Evolutionary conservation across 1,140 invertebrate genomes (phyloP), one percentile per base, ranked within the genome.

Genomic region (Dreissena polymorpha): DNA sequence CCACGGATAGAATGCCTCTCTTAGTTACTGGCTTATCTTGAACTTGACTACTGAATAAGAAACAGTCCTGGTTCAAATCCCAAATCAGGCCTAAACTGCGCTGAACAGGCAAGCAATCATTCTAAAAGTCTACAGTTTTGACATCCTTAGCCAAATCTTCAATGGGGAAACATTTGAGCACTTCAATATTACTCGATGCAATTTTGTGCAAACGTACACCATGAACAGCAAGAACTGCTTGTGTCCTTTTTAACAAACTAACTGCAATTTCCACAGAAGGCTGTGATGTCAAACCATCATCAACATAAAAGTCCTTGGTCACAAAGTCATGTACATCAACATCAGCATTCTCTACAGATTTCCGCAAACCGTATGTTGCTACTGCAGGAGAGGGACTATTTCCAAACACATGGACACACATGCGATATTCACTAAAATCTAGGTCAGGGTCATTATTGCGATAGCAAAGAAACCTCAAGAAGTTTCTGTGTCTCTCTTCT

Each of bases 41-140:
- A 8, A 68, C 16, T 18, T 49, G 18, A 0, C 84, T 74, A 23
- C 50, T 50, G 60, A 83, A 81, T 18, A 68, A 55, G 57, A 88
- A 86, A 18, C 50, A 64, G 73, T 89, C 88, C 14, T 25, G 21
- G 14, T 85, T 70, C 25, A 89, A 73, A 71, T 84, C 69, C 85
- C 85, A 87, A 10, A 27, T 49, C 16, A 89, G 27, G 0, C 85
- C 84, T 63, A 89, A 64, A 55, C 83, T 88, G 14, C 84, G 51
- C 50, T 88, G 82, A 13, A 74, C 50, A 72, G 83, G 70, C 55
- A 69, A 51, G 13, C 16, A 25, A 27, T 85, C 78, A 53, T 65
- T 51, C 57, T 60, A 57, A 27, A 84, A 60, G n/a, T 88, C 85
- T 7, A 89, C 27, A 75, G 72, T n/a, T 60, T 86, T 86, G 1